These are phyloP conservation scores for Heliconius ethilla DNA, from an alignment of 2,888 invertebrate species.

Conservation along the genomic window DNA sequence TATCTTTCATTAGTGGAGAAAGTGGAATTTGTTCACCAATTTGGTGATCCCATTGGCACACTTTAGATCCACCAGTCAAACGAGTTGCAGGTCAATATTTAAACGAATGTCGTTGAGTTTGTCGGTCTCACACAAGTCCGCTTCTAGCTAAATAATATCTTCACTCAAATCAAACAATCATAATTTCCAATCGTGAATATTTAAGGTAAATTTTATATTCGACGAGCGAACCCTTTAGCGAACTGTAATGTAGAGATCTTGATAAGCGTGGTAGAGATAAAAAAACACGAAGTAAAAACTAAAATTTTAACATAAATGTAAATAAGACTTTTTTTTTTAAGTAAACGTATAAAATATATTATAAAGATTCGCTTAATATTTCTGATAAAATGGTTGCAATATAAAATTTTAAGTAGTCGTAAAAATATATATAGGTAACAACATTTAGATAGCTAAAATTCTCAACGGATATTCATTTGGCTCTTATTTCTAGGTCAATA, in stretches of 20 bases:
- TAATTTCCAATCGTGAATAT: background rate
- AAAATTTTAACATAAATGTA: background rate
- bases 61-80: constrained; percentile 45
- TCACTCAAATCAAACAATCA: constrained; percentile 8
- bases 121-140: background rate
- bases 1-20: constrained; percentile 61
- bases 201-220: background rate
- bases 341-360: no score
- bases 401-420: background rate
- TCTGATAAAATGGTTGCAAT: background rate
- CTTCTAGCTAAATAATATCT: constrained; percentile 17
- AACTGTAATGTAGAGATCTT: background rate
- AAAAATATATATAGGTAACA: background rate
- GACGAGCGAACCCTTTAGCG: background rate
- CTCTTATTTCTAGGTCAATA: constrained; percentile 33
- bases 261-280: background rate
- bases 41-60: constrained; percentile 49
- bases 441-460: background rate
- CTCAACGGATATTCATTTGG: background rate
- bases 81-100: constrained; percentile 44
- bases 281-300: background rate
- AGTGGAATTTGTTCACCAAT: constrained; percentile 55
- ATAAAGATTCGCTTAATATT: background rate
- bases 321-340: background rate
- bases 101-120: constrained; percentile 37